Evolutionary conservation across 2,797 vertebrate species (phyloP), one percentile per base, ranked within the genome.

Genomic region (Takifugu rubripes): DNA sequence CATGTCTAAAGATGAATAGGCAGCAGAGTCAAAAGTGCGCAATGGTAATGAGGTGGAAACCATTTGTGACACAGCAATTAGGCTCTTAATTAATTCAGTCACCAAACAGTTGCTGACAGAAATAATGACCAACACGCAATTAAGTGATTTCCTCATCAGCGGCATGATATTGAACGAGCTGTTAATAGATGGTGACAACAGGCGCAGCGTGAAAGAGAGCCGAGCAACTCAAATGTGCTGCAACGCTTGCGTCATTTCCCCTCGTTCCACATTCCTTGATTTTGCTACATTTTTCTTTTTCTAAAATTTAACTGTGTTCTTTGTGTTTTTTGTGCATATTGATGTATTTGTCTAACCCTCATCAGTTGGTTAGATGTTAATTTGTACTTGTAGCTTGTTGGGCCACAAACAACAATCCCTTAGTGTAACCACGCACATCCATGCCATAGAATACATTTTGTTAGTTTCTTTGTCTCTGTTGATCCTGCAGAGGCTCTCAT

Each of bases 131-230:
- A 36, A 74, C 52, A 16, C 59, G 68, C 59, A 70, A 80, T 75
- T 63, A 71, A 79, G 72, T 68, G 54, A 85, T 84, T 74, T 78
- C 21, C 58, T 69, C 55, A 59, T 31, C 24, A 42, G 57, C 26
- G 53, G 55, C 42, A 5, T 1, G 16, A 61, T 66, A 66, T 36
- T 67, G 59, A 52, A 62, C 21, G 66, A 75, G 72, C 56, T 73
- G 66, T 55, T 81, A 78, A 83, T 82, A 67, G 57, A 78, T 64
- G 59, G 68, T 75, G 75, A 84, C 75, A 84, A 74, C 70, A 56
- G 59, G 74, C 70, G 49, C 69, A 70, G 77, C 63, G 56, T 75
- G 74, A 62, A 60, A 50, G 68, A 68, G 68, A 17, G 62, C 70
- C 83, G 71, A 78, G 65, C 54, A 64, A 67, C 68, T 44, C 43